Base-by-base conservation (phyloP, 37 sponge, comb jelly and placozoan species). In the Hormiphora californensis region DNA sequence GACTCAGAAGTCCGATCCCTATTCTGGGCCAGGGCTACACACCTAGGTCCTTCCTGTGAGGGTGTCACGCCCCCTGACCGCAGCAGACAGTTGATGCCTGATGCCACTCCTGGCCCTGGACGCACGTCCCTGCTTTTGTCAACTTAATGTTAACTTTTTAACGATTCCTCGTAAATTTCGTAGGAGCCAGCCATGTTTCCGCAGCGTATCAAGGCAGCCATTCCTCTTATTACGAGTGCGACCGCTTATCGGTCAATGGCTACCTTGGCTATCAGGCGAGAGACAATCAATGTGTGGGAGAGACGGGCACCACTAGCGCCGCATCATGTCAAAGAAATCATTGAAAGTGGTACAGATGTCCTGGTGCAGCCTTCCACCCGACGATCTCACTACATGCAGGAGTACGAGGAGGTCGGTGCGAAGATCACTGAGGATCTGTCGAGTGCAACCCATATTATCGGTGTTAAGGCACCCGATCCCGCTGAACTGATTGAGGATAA, bases 241-340 rank as follows among this genome's bases (percentile, higher is more conserved):
- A 22, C 32, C 35, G 46, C 23, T 5, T 27, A 25, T 27, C 9
- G 81, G 43, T 15, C 38, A 1, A 73, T 43, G 44, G 43, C 81
- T 46, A 73, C 81, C 1, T 46, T 98, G 23, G 99, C 91, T 34
- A 93, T 98, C n/a, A 44, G 90, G 41, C 69, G 95, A 57, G 99
- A 98, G 86, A 95, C 93, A 87, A 90, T 87, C 63, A 89, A 46
- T n/a, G 87, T 93, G 1, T 98, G 99, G 99, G 99, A 98, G 86
- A 69, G 95, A 78, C 88, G 99, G 39, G 99, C 99, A 22, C 99
- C 99, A 0, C 90, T 98, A 27, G 89, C 86, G 28, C 99, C 99
- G 12, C 54, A 81, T n/a, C 99, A 98, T 23, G 99, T 98, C 19
- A 67, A 90, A 65, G 39, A 67, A 0, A 89, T 98, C 33, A 90